A percentile compares a stretch with the other conserved stretches of the same genome.
Conservation (phyloP, 2,888 invertebrate species). For the Vandiemenella viatica region DNA sequence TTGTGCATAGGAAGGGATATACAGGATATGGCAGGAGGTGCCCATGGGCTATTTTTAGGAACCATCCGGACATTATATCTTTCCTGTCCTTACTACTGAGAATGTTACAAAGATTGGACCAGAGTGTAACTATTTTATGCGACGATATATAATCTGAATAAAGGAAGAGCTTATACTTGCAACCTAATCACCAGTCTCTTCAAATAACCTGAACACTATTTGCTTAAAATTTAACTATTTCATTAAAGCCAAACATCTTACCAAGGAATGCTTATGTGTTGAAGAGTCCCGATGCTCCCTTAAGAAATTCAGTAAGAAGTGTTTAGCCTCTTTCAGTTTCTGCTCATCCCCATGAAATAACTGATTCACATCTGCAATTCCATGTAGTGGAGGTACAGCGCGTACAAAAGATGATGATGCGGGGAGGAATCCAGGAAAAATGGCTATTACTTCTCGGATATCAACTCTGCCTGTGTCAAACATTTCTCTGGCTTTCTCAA, state of each 20-base stretch:
- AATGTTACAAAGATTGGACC: no score
- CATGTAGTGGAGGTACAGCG: constrained; percentile 30
- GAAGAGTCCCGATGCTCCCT: constrained; percentile 7
- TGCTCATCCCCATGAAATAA: constrained; percentile 24
- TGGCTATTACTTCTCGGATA: constrained; percentile 31
- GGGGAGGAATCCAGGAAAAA: constrained; percentile 31
- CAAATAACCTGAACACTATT: no score
- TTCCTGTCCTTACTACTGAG: no score
- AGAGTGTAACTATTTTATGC: no score
- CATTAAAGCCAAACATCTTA: constrained; percentile 4
- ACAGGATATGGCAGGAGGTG: no score
- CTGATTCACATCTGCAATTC: constrained; percentile 30
- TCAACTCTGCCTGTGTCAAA: constrained; percentile 29
- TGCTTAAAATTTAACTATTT: neutral
- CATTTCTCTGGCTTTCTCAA: constrained; percentile 29
- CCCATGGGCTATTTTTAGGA: no score
- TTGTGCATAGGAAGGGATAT: no score
- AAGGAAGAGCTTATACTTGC: no score
- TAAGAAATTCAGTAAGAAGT: constrained; percentile 25
- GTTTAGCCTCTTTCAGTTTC: constrained; percentile 24
- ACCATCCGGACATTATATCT: no score
- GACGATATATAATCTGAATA: no score
- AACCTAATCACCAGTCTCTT: no score
- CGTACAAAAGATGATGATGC: constrained; percentile 27
- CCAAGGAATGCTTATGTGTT: constrained; percentile 3